Base-by-base conservation (phyloP, 2,797 vertebrate species). In the Syngnathus acus region DNA sequence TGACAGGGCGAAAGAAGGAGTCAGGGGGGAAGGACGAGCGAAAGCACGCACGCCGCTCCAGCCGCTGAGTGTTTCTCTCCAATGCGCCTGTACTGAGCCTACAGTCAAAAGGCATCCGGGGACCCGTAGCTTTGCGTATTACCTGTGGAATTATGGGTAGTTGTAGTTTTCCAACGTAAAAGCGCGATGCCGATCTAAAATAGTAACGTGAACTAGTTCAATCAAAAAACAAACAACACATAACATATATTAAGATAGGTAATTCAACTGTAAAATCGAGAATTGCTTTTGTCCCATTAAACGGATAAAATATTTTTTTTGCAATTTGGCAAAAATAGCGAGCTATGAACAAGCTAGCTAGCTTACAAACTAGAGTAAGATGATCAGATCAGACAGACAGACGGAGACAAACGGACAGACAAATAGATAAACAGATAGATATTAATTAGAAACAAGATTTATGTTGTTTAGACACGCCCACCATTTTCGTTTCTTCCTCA, bases 81-180 rank as follows among this genome's bases (percentile, higher is more conserved):
- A 71, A 83, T 79, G 80, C 81, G 80, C 50, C 81, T 86, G 65
- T 82, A 82, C 87, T 88, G 90, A 90, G 89, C 87, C 86, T 88
- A 82, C 68, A 79, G 83, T 82, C 87, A 85, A 80, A 79, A 82
- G 64, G 61, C 87, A 86, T 87, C 80, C 87, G 82, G 88, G 90
- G 77, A 88, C 74, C 90, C 91, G 89, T 91, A 91, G 83, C 82
- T 79, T 78, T 75, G 54, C 75, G 74, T 70, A 64, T 63, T 67
- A 72, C 66, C 68, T 65, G 57, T 69, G 66, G 76, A 85, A 90
- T 37, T 82, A 42, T 91, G 90, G 92, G 92, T 32, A 88, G 82
- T n/a, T 78, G 90, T 85, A 91, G 91, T 62, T 45, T 7, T 62
- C n/a, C 6, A 8, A 16, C 4, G 3, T 16, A 3, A 23, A 11